Base-by-base conservation (phyloP, 2,797 vertebrate species). In the Anguilla marmorata region DNA sequence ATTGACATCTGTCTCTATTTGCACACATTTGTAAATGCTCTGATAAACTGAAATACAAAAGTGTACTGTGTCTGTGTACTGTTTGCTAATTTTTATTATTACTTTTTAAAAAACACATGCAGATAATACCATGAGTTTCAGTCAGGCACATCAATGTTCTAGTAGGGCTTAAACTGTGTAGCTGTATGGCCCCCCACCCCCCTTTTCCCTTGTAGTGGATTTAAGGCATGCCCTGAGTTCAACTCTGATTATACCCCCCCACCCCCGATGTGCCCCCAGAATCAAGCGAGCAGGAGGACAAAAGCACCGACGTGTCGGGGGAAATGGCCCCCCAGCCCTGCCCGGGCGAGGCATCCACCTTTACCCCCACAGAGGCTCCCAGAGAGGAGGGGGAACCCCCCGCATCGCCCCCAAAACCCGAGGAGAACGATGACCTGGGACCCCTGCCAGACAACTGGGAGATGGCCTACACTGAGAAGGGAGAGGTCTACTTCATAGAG, bases 401-500 rank as follows among this genome's bases (percentile, higher is more conserved):
- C 52, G 97, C 96, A 87, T 94, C 93, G 56, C 94, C 93, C 27
- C 93, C 94, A 83, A 98, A 98, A 91, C 95, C 95, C 11, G 97
- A 98, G 74, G 98, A 99, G 87, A 97, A 93, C 87, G 97, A 98
- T 2, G 98, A 99, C 86, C 94, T 97, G 87, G 98, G 98, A 21
- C 96, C 96, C 0, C 93, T 99, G 91, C 98, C 99, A 54, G 99
- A 99, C 93, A 99, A 99, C 94, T 99, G 99, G 98, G 99, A 99
- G 95, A 99, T 99, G 98, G 99, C 99, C 48, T 99, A 99, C 92
- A 99, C 99, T 0, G 98, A 99, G 92, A 99, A 99, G 91, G 99
- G 98, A 63, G 99, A 99, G 94, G 98, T 99, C 91, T 99, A 99
- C 95, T 99, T 99, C 92, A 99, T 99, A 90, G 99, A 99, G 99